phyloP scores from a whole-genome alignment of 2,797 vertebrate species.

The Luscinia luscinia region DNA sequence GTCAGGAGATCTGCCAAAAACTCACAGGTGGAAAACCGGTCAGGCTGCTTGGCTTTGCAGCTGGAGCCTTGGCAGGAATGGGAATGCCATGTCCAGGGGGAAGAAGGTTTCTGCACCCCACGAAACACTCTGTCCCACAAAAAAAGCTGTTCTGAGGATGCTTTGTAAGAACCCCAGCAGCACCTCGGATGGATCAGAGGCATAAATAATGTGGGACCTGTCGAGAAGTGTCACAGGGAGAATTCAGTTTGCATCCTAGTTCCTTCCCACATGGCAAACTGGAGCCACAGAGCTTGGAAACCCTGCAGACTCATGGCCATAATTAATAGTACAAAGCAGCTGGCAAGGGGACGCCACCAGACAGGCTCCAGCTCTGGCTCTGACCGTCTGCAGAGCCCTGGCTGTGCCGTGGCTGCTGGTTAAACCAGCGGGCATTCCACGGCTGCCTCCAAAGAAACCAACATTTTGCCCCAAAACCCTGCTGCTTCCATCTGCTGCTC shows the following conservation, averaged over 20 bases:
- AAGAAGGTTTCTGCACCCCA: background rate
- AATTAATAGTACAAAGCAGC: background rate
- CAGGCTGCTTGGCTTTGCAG: background rate
- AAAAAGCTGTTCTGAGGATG: background rate
- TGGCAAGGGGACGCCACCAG: background rate
- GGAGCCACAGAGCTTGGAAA: background rate
- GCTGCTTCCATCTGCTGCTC: background rate
- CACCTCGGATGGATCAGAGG: background rate
- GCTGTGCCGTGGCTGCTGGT: accelerated
- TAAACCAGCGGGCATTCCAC: background rate
- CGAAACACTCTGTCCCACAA: background rate
- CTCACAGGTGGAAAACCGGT: background rate
- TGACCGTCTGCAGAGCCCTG: background rate
- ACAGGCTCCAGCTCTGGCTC: background rate
- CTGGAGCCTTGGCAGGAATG: background rate
- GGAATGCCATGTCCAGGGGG: background rate
- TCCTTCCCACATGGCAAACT: background rate
- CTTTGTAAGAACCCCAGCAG: background rate
- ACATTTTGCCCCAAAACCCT: background rate
- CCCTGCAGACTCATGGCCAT: background rate
- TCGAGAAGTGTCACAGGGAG: accelerated
- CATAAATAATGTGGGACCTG: accelerated
- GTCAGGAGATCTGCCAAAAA: background rate
- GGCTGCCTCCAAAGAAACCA: background rate
- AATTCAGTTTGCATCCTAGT: background rate